phyloP scores from a whole-genome alignment of 2,113 vertebrate genomes.

The Sapajus apella region DNA sequence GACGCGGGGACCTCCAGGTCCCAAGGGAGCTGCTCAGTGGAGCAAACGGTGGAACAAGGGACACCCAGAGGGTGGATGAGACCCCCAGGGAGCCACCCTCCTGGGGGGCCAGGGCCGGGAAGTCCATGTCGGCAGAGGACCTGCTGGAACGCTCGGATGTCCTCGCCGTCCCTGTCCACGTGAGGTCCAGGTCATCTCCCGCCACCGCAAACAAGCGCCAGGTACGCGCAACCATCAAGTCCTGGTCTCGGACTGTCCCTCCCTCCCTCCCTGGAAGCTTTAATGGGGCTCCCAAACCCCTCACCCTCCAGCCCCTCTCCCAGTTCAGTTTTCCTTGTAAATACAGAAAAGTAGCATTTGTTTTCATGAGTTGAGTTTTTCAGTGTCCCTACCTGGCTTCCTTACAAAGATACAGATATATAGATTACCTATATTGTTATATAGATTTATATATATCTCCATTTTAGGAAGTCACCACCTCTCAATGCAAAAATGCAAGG shows the following conservation, averaged over 20 bases:
- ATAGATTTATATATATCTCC: too few relatives aligned
- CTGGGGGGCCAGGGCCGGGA: slow-evolving; percentile 78
- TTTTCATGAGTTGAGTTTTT: not conserved
- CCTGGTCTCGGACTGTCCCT: not conserved
- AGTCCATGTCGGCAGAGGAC: slow-evolving; percentile 92
- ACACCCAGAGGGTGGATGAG: slow-evolving; percentile 66
- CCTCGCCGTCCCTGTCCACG: slow-evolving; percentile 82
- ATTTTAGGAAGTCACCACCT: not conserved
- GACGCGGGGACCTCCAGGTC: slow-evolving; percentile 62
- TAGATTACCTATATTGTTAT: not conserved
- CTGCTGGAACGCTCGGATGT: slow-evolving; percentile 87
- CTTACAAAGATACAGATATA: not conserved
- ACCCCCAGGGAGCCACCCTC: slow-evolving; percentile 72
- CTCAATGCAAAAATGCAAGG: not conserved
- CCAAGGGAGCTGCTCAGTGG: slow-evolving; percentile 19
- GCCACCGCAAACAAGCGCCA: slow-evolving; percentile 82
- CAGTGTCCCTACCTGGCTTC: not conserved
- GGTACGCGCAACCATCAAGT: slow-evolving; percentile 81
- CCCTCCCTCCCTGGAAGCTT: not conserved
- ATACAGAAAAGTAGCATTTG: not conserved
- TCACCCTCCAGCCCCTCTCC: too few relatives aligned
- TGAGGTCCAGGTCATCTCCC: slow-evolving; percentile 91
- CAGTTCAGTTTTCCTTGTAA: not conserved
- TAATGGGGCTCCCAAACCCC: fast-evolving
- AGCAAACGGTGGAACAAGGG: not conserved